Evolutionary conservation across 2,888 invertebrate genomes (phyloP).

Genomic region (Drosophila maculinotata): DNA sequence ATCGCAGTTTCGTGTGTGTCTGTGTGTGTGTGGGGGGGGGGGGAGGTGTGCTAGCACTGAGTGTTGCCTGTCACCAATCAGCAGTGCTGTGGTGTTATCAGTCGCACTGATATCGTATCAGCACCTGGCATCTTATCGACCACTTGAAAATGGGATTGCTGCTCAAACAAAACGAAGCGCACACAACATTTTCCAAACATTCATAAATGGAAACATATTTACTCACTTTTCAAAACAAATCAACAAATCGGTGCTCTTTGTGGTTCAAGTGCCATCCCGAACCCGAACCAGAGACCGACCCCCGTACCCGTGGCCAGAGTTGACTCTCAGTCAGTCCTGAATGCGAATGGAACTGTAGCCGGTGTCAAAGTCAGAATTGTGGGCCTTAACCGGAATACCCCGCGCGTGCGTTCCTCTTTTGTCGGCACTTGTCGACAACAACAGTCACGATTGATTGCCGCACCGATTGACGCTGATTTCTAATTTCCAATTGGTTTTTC

Average conservation of each 20-base stretch:
- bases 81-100: conserved; percentile 55
- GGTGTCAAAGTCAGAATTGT: conserved; percentile 46
- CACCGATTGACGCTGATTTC: conserved; percentile 78
- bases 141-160: conserved; percentile 81
- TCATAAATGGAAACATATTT: conserved; percentile 82
- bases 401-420: conserved; percentile 69
- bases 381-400: conserved; percentile 47
- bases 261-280: conserved; percentile 65
- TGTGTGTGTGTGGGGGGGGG: too few relatives aligned
- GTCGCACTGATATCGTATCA: conserved; percentile 63
- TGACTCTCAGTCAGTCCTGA: too few relatives aligned
- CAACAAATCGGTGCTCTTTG: conserved; percentile 81
- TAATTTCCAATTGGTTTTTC: conserved; percentile 77
- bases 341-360: conserved; percentile 28
- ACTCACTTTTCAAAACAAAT: conserved; percentile 81
- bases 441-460: conserved; percentile 80
- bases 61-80: conserved; percentile 55
- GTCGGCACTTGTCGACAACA: conserved; percentile 61
- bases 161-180: conserved; percentile 76
- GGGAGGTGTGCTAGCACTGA: not conserved
- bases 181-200: conserved; percentile 75
- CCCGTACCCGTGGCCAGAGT: conserved; percentile 25
- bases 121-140: conserved; percentile 77
- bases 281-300: not conserved
- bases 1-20: not conserved